phyloP scores from a whole-genome alignment of 1,140 invertebrate species.

The Ceratina japonica region DNA sequence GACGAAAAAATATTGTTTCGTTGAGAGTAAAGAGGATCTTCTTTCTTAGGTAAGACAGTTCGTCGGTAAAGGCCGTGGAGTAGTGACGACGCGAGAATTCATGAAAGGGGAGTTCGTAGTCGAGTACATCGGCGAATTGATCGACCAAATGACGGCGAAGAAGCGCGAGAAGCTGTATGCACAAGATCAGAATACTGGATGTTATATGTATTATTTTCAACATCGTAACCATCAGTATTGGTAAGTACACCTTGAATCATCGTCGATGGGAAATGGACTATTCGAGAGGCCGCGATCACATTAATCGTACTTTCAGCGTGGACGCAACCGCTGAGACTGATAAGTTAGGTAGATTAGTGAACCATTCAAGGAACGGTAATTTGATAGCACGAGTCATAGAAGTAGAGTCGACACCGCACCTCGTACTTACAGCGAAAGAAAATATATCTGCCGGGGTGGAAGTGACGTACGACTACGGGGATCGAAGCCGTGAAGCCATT shows the following conservation, averaged over 20 bases:
- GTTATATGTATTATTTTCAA: slow-evolving; percentile 99
- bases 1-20: background rate
- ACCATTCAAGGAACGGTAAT: slow-evolving; percentile 97
- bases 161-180: slow-evolving; percentile 91
- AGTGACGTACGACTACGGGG: slow-evolving; percentile 98
- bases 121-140: slow-evolving; percentile 97
- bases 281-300: too few relatives aligned
- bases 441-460: slow-evolving; percentile 94
- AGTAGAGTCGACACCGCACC: slow-evolving; percentile 87
- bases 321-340: slow-evolving; percentile 96
- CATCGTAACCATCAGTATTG: slow-evolving; percentile 95
- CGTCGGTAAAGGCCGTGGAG: slow-evolving; percentile 87
- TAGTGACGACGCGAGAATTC: slow-evolving; percentile 89
- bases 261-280: too few relatives aligned
- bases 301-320: slow-evolving; percentile 83
- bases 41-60: slow-evolving; percentile 82
- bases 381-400: slow-evolving; percentile 92
- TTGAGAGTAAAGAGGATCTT: background rate
- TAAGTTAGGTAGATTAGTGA: slow-evolving; percentile 94
- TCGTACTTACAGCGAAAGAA: slow-evolving; percentile 94
- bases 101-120: slow-evolving; percentile 95
- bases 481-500: slow-evolving; percentile 93
- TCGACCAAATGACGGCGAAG: slow-evolving; percentile 90
- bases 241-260: slow-evolving; percentile 78
- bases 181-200: slow-evolving; percentile 92